These are phyloP conservation scores for Hippasteria phrygiana DNA, from an alignment of 53 echinoderm and acorn worm genomes.

Conservation along the genomic window DNA sequence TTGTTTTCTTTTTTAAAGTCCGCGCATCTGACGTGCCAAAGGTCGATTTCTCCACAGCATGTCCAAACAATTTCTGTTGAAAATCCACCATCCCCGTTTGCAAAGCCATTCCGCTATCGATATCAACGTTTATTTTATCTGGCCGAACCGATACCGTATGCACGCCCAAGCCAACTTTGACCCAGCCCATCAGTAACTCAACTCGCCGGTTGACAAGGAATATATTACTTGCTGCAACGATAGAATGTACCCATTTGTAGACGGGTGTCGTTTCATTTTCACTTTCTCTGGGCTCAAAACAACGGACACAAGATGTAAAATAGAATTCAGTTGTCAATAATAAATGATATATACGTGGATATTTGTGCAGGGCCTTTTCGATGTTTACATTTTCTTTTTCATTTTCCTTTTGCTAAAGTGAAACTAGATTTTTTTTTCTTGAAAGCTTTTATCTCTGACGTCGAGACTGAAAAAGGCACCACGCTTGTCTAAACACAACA, in stretches of 20 bases:
- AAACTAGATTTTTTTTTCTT: neutral
- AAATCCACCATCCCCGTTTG: neutral
- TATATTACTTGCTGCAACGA: no score
- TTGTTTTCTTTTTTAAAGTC: no score
- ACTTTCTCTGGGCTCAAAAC: neutral
- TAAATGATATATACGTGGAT: neutral
- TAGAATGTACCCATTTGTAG: neutral
- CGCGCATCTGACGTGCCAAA: no score
- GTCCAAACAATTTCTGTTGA: neutral
- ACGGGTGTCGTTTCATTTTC: neutral
- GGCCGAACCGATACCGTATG: neutral
- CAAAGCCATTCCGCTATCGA: neutral
- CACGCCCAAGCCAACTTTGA: neutral
- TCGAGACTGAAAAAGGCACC: neutral
- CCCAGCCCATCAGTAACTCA: no score
- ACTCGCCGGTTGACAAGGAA: no score
- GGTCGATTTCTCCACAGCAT: no score
- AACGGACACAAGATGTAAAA: neutral
- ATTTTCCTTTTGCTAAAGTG: neutral
- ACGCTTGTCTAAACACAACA: no score
- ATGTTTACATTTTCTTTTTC: conserved; percentile 2
- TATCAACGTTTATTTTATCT: conserved; percentile 6
- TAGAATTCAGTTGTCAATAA: no score
- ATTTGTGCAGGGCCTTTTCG: neutral
- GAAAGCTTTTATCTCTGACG: neutral